Conservation (phyloP, 2,113 vertebrate species). For the Myanophis thanlyinensis region DNA sequence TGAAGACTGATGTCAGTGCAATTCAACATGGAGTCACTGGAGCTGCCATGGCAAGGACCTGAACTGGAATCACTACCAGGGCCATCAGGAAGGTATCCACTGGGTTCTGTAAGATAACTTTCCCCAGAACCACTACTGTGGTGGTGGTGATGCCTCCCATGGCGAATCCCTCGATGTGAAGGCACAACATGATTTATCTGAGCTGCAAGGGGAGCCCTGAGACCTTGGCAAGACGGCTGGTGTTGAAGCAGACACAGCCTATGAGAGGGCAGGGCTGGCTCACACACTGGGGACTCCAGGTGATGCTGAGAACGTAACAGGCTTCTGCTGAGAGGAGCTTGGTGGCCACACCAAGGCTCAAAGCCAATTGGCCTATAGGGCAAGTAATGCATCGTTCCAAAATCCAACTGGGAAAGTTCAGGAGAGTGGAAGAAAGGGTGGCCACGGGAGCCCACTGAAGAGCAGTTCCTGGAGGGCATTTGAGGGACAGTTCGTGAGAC, state of each 20-base stretch:
- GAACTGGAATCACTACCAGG: conserved; percentile 97
- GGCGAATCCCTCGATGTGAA: conserved; percentile 44
- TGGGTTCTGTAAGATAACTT: conserved; percentile 89
- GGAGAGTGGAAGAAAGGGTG: conserved; percentile 78
- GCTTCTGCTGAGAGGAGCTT: conserved; percentile 57
- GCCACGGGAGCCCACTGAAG: conserved; percentile 70
- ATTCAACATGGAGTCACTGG: conserved; percentile 94
- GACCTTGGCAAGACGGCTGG: conserved; percentile 66
- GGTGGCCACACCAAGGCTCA: conserved; percentile 64
- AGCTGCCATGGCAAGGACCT: conserved; percentile 92
- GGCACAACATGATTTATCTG: conserved; percentile 51
- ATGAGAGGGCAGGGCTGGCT: conserved; percentile 52
- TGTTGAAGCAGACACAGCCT: conserved; percentile 72
- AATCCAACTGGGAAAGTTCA: conserved; percentile 71
- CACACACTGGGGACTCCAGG: conserved; percentile 51
- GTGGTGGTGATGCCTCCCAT: conserved; percentile 77
- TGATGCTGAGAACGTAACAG: conserved; percentile 65
- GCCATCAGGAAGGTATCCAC: conserved; percentile 91
- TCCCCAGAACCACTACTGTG: conserved; percentile 85
- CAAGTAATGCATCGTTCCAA: conserved; percentile 76
- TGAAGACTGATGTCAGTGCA: conserved; percentile 93
- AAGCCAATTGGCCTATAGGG: conserved; percentile 68
- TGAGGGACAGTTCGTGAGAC: conserved; percentile 66
- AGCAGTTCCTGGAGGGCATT: conserved; percentile 73
- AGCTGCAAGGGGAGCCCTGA: conserved; percentile 60